phyloP scores from a whole-genome alignment of 2,797 vertebrate species.

The Ctenopoma multispine region DNA sequence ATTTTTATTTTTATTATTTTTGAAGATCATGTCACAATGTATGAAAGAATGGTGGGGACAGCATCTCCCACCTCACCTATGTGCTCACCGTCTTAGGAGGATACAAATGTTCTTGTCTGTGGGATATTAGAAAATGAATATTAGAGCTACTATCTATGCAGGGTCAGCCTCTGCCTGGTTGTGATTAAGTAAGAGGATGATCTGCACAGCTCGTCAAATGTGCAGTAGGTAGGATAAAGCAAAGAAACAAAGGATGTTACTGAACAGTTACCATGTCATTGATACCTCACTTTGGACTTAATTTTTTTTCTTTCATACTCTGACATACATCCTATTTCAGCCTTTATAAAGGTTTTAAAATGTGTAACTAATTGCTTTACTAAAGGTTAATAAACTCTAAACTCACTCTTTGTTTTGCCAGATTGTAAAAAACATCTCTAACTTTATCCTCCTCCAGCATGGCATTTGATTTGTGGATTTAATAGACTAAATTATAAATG shows the following conservation, averaged over 20 bases:
- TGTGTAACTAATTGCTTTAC: neutral
- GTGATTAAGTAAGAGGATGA: constrained; percentile 68
- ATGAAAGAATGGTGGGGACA: constrained; percentile 29
- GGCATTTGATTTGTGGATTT: no score
- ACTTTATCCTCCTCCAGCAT: no score
- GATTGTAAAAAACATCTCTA: no score
- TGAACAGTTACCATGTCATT: neutral
- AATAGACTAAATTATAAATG: no score
- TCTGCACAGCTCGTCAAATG: constrained; percentile 46
- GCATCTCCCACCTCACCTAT: constrained; percentile 26
- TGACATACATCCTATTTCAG: no score
- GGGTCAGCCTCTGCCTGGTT: constrained; percentile 66
- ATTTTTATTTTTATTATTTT: constrained; percentile 23
- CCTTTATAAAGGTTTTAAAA: no score
- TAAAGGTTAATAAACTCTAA: no score
- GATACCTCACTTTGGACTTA: neutral
- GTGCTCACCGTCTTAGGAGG: constrained; percentile 34
- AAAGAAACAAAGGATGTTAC: neutral
- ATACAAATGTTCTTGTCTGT: constrained; percentile 66
- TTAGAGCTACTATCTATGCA: constrained; percentile 56
- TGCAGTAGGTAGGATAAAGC: constrained; percentile 13
- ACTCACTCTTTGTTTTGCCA: no score
- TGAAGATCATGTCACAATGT: constrained; percentile 39
- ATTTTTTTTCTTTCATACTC: neutral
- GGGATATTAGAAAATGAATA: constrained; percentile 76